Percentiles rank a stretch among this genome's conserved stretches.
phyloP scores from a whole-genome alignment of 1,140 invertebrate genomes.

The Lepidurus packardi region DNA sequence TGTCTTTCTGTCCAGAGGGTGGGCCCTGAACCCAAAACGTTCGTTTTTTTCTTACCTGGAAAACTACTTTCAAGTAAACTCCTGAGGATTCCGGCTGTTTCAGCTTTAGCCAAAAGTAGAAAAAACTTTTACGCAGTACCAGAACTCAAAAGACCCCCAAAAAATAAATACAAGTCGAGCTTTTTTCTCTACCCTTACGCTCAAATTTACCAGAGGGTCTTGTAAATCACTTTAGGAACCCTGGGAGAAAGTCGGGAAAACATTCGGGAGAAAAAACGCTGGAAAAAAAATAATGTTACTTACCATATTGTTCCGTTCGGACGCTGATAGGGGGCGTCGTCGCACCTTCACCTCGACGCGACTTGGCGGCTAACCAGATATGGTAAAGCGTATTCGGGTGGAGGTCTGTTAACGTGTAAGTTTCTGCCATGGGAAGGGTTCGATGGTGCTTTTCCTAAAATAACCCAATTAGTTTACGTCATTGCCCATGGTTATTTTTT shows the following conservation, averaged over 20 bases:
- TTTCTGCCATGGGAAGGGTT: conserved; percentile 70
- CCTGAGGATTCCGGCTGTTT: too few relatives aligned
- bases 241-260: background rate
- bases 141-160: conserved; percentile 15
- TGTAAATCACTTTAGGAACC: conserved; percentile 12
- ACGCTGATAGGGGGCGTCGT: conserved; percentile 89
- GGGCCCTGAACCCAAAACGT: background rate
- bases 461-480: background rate
- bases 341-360: conserved; percentile 84
- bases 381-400: conserved; percentile 95
- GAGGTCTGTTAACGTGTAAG: conserved; percentile 75
- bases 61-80: too few relatives aligned
- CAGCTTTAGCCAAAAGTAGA: background rate
- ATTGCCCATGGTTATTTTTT: background rate
- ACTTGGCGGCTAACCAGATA: conserved; percentile 89
- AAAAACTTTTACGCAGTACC: background rate
- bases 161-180: conserved; percentile 34
- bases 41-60: background rate
- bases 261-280: background rate
- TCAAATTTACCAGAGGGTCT: too few relatives aligned
- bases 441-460: conserved; percentile 57
- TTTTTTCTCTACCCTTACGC: background rate
- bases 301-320: conserved; percentile 94
- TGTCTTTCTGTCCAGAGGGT: background rate
- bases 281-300: conserved; percentile 49